phyloP scores from a whole-genome alignment of 2,113 vertebrate genomes.

The Xenopus laevis region DNA sequence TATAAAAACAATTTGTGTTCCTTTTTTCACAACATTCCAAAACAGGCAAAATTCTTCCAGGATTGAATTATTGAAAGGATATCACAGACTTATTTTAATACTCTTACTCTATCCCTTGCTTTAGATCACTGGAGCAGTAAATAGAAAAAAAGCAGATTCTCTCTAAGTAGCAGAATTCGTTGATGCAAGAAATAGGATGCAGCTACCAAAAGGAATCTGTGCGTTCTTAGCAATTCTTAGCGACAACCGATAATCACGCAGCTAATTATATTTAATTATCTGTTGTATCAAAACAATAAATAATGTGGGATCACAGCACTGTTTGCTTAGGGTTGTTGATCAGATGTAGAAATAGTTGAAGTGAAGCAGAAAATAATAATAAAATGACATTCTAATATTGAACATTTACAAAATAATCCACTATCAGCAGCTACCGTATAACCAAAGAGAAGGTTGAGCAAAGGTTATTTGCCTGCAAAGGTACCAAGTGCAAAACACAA shows the following conservation, averaged over 20 bases:
- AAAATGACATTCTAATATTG: not conserved
- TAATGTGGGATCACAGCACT: slow-evolving; percentile 56
- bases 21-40: no score
- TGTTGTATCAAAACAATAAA: slow-evolving; percentile 70
- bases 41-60: slow-evolving; percentile 4
- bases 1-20: no score
- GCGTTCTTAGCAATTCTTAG: slow-evolving; percentile 64
- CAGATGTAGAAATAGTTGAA: slow-evolving; percentile 45
- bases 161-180: slow-evolving; percentile 61
- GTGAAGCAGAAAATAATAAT: slow-evolving; percentile 45
- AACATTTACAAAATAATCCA: not conserved
- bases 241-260: slow-evolving; percentile 59
- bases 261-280: slow-evolving; percentile 74
- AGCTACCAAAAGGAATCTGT: slow-evolving; percentile 63
- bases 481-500: no score
- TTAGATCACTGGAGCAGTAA: slow-evolving; percentile 71
- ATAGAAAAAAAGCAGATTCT: slow-evolving; percentile 59
- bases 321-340: slow-evolving; percentile 56
- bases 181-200: slow-evolving; percentile 68
- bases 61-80: slow-evolving; percentile 55
- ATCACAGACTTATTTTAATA: slow-evolving; percentile 62
- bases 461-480: not conserved
- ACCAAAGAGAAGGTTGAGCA: not conserved
- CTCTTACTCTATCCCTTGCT: slow-evolving; percentile 58
- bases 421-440: not conserved